Percentiles rank a stretch among this genome's conserved stretches.
Conservation (phyloP, 2,113 vertebrate genomes). For the Nannobrachium achirus region DNA sequence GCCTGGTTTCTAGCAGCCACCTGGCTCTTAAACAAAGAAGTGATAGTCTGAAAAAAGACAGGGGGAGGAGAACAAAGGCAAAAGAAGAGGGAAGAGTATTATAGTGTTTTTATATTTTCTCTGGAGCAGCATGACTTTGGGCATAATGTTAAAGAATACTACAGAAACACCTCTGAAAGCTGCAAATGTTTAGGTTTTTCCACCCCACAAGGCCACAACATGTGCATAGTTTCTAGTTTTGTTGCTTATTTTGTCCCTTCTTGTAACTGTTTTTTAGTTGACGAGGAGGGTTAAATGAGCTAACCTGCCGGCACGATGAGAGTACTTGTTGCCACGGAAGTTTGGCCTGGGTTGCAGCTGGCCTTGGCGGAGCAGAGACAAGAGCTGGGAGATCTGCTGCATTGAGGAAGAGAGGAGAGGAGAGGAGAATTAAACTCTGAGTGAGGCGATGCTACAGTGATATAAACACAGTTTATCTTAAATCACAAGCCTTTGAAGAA, state of each 20-base stretch:
- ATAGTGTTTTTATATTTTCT: too few species aligned
- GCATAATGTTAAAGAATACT: too few species aligned
- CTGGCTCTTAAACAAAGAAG: conserved; percentile 31
- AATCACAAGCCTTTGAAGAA: too few species aligned
- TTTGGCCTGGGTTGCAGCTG: conserved; percentile 90
- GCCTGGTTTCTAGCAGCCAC: conserved; percentile 18
- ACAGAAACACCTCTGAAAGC: too few species aligned
- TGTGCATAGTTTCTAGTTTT: too few species aligned
- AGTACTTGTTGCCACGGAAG: conserved; percentile 91
- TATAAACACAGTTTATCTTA: too few species aligned
- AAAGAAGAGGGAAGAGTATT: conserved; percentile 14
- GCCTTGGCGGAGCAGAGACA: conserved; percentile 91
- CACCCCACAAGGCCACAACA: too few species aligned
- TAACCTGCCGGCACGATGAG: conserved; percentile 78
- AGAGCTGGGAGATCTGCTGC: conserved; percentile 97
- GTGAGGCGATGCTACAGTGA: too few species aligned
- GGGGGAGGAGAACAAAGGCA: neutral
- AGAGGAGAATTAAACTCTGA: too few species aligned
- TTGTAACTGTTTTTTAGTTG: neutral
- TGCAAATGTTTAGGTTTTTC: too few species aligned
- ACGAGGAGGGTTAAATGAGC: neutral
- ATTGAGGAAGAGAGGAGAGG: conserved; percentile 43
- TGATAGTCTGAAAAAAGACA: neutral
- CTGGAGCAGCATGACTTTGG: too few species aligned
- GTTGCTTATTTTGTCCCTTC: too few species aligned